phyloP scores from a whole-genome alignment of 2,797 vertebrate species.

The Myotis vivesi region DNA sequence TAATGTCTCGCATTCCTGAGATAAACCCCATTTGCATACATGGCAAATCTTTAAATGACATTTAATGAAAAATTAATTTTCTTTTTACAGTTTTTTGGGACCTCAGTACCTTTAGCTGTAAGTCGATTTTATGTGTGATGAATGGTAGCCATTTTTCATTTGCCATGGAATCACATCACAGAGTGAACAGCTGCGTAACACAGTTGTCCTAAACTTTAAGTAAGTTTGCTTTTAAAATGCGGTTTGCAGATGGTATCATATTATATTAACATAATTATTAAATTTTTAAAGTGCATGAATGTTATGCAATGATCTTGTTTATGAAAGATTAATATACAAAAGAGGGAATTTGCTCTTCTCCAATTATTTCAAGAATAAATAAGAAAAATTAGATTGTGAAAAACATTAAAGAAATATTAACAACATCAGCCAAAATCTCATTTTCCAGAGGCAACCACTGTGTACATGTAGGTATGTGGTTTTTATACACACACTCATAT shows the following conservation, averaged over 20 bases:
- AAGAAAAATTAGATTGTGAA: constrained; percentile 16
- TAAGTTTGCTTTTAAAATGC: constrained; percentile 48
- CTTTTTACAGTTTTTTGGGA: constrained; percentile 25
- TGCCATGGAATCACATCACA: constrained; percentile 22
- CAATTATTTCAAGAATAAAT: constrained; percentile 36
- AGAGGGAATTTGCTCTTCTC: neutral
- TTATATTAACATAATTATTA: constrained; percentile 42
- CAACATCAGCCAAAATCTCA: neutral
- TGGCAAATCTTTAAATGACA: constrained; percentile 44
- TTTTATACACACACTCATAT: neutral
- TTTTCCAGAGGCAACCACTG: constrained; percentile 6
- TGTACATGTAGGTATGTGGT: neutral
- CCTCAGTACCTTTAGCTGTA: neutral
- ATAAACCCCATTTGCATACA: constrained; percentile 15
- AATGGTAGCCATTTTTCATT: constrained; percentile 18
- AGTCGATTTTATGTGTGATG: constrained; percentile 41
- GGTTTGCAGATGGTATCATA: constrained; percentile 22
- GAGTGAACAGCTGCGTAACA: neutral
- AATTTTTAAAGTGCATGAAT: constrained; percentile 40
- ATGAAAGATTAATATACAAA: constrained; percentile 20
- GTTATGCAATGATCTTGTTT: neutral
- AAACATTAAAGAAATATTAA: constrained; percentile 42
- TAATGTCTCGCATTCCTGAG: constrained; percentile 16
- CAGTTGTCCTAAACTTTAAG: constrained; percentile 48
- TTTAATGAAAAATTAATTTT: constrained; percentile 58